These are phyloP conservation scores for Apistogramma diplotaenia DNA, from an alignment of 2,113 vertebrate species.

Conservation along the genomic window DNA sequence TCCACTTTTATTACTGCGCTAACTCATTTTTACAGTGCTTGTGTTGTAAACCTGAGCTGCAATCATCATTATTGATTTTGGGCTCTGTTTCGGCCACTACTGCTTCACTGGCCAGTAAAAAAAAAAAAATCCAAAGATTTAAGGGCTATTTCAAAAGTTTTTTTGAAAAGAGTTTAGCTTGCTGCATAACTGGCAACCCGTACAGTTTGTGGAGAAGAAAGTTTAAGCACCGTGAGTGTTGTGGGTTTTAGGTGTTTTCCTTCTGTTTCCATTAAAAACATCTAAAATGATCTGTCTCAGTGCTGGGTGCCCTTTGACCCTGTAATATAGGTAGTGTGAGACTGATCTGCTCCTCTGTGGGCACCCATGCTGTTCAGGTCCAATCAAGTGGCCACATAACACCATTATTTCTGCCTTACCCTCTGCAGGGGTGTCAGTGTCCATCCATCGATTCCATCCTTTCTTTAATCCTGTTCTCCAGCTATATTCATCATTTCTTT, in stretches of 20 bases:
- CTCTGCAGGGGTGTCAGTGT: slow-evolving; percentile 39
- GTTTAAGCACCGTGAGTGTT: neutral
- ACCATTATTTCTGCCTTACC: slow-evolving; percentile 55
- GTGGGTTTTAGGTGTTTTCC: neutral
- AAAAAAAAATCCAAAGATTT: neutral
- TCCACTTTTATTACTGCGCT: neutral
- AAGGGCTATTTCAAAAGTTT: neutral
- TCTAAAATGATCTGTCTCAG: slow-evolving; percentile 35
- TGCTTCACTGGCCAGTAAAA: neutral
- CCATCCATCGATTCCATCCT: slow-evolving; percentile 44
- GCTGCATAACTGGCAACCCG: neutral
- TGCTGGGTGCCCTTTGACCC: slow-evolving; percentile 48
- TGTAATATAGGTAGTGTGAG: slow-evolving; percentile 28
- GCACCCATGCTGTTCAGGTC: slow-evolving; percentile 38
- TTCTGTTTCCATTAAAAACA: slow-evolving; percentile 33
- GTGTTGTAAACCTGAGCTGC: neutral
- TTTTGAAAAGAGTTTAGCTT: neutral
- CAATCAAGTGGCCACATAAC: slow-evolving; percentile 56
- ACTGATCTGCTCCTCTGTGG: slow-evolving; percentile 36
- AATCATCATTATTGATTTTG: neutral
- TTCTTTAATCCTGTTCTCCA: slow-evolving; percentile 36
- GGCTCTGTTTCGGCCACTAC: neutral
- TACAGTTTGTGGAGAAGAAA: neutral
- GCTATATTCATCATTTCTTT: slow-evolving; percentile 36
- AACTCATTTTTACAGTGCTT: neutral